Evolutionary conservation across 2,113 vertebrate species (phyloP).

Genomic region (Tragelaphus buxtoni): DNA sequence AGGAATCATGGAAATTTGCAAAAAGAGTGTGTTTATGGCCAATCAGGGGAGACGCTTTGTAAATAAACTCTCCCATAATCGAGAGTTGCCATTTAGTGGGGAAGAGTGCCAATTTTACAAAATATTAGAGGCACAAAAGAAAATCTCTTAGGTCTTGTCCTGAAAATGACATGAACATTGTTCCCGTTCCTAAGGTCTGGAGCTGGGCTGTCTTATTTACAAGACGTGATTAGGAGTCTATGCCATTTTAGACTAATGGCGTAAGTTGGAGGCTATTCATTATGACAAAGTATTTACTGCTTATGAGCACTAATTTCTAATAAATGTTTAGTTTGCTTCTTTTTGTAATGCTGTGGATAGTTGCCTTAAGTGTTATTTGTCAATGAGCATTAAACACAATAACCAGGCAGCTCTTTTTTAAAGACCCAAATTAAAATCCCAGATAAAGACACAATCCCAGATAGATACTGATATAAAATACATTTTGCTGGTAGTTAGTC

Average conservation of each 20-base stretch:
- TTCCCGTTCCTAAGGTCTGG: slow-evolving; percentile 12
- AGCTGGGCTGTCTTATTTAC: slow-evolving; percentile 3
- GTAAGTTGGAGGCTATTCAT: slow-evolving; percentile 41
- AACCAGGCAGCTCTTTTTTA: slow-evolving; percentile 67
- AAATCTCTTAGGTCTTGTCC: slow-evolving; percentile 31
- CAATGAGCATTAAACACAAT: slow-evolving; percentile 69
- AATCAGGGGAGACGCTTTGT: slow-evolving; percentile 73
- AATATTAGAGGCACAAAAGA: slow-evolving; percentile 57
- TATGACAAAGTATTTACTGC: slow-evolving; percentile 1
- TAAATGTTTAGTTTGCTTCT: slow-evolving; percentile 38
- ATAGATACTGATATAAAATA: slow-evolving; percentile 68
- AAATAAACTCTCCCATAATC: slow-evolving; percentile 76
- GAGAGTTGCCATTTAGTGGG: slow-evolving; percentile 73
- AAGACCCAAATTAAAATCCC: slow-evolving; percentile 74
- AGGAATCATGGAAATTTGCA: slow-evolving; percentile 75
- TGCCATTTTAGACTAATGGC: slow-evolving; percentile 54
- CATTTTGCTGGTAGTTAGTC: slow-evolving; percentile 46
- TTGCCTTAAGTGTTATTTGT: slow-evolving; percentile 62
- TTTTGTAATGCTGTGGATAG: slow-evolving; percentile 38
- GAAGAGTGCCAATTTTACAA: slow-evolving; percentile 59
- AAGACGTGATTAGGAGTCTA: slow-evolving; percentile 24
- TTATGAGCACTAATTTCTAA: neutral
- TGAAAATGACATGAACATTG: slow-evolving; percentile 52
- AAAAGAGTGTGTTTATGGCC: slow-evolving; percentile 67
- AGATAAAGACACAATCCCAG: slow-evolving; percentile 64